Base-by-base conservation (phyloP, 2,888 invertebrate genomes). In the Drosophila atroscutellata region DNA sequence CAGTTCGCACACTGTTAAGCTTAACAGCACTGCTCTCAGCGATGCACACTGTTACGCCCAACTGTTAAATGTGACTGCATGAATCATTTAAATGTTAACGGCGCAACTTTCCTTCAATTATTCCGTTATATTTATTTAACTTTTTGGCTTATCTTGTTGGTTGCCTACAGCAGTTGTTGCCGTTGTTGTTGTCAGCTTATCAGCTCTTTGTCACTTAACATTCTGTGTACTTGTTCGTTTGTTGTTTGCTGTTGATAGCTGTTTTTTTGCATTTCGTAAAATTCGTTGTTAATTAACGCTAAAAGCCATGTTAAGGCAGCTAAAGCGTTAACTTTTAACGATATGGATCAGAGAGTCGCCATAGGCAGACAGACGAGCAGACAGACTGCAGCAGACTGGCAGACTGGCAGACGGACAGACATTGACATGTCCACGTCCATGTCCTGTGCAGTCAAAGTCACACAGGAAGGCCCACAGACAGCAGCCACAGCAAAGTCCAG, bases 221-320 rank as follows among this genome's bases (percentile, higher is more conserved):
- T 78, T 75, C 68, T 77, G 83, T 78, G 72, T 86, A 69, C 70
- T 60, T 71, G 64, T 68, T 74, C 20, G 70, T 52, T 67, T 67
- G 58, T 65, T 61, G 73, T 64, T 70, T 64, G 65, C 55, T 61
- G 64, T 74, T 60, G 60, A 42, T 63, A 55, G 59, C 45, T 57
- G 69, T 55, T 74, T 78, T 56, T 77, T 80, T 77, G 77, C 81
- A 77, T 80, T 80, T 76, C 77, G 81, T 66, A 71, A 78, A 85
- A 88, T 78, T 90, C 89, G 90, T 80, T 90, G 91, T 89, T 89
- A 90, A 89, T 89, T 89, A 89, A 91, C 89, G 90, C 91, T 90
- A 83, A 88, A 90, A 88, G 81, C 86, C 87, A 89, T 90, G 87
- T 90, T 90, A 84, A 80, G 89, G 67, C 87, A 77, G 89, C 84